Evolutionary conservation across 2,888 invertebrate species (phyloP).

Genomic region (Drosophila niveifrons): DNA sequence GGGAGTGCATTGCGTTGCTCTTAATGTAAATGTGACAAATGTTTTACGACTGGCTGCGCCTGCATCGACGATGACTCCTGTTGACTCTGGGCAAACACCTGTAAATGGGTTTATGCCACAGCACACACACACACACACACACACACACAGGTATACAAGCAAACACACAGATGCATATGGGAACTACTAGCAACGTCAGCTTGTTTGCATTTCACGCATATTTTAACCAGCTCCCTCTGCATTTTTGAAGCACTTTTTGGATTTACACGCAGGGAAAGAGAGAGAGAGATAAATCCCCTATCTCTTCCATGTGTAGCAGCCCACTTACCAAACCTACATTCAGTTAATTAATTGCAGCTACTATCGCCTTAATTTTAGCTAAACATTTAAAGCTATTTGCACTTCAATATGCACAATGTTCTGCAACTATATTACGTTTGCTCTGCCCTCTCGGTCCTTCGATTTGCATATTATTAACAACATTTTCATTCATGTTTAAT

Average conservation of each 20-base stretch:
- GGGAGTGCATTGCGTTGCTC: slow-evolving; percentile 48
- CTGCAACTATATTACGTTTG: slow-evolving; percentile 40
- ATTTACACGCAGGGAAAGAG: slow-evolving; percentile 35
- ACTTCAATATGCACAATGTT: slow-evolving; percentile 5
- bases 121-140: slow-evolving; percentile 34
- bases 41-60: slow-evolving; percentile 78
- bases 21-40: slow-evolving; percentile 81
- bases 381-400: slow-evolving; percentile 33
- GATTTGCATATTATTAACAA: slow-evolving; percentile 27
- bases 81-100: slow-evolving; percentile 79
- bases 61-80: slow-evolving; percentile 65
- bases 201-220: slow-evolving; percentile 69
- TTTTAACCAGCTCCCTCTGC: slow-evolving; percentile 58
- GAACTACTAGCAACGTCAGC: slow-evolving; percentile 29
- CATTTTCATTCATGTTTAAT: neutral
- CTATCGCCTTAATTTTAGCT: neutral
- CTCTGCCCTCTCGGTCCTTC: slow-evolving; percentile 10
- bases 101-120: slow-evolving; percentile 73
- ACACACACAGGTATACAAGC: slow-evolving; percentile 13
- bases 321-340: neutral
- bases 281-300: slow-evolving; percentile 19
- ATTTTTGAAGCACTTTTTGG: slow-evolving; percentile 62
- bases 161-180: slow-evolving; percentile 9
- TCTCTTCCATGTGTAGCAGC: neutral
- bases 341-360: slow-evolving; percentile 38